Evolutionary conservation across 2,113 vertebrate species (phyloP).

Genomic region (Perca fluviatilis): DNA sequence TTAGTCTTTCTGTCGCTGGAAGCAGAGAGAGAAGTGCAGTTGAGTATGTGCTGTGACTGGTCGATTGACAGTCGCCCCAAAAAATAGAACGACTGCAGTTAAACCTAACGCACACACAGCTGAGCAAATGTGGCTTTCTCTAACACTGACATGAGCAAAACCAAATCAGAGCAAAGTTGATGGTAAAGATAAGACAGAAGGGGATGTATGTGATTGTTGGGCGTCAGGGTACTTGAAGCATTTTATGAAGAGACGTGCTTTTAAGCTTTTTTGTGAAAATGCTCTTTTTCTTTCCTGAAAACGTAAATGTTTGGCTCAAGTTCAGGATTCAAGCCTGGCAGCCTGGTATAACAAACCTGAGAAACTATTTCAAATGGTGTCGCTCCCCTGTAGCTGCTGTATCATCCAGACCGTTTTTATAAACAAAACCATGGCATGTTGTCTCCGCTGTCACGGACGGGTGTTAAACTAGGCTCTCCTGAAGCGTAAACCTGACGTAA

Average conservation of each 20-base stretch:
- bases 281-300: constrained; percentile 5
- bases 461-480: constrained; percentile 52
- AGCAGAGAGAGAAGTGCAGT: not conserved
- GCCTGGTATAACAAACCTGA: constrained; percentile 18
- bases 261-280: constrained; percentile 5
- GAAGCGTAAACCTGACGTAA: constrained; percentile 55
- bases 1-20: not conserved
- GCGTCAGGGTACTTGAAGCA: not conserved
- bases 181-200: too few relatives aligned
- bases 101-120: not conserved
- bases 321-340: not conserved
- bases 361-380: not conserved
- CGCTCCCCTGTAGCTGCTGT: not conserved
- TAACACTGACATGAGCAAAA: not conserved
- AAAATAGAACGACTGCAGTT: constrained; percentile 27
- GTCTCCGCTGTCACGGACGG: constrained; percentile 43
- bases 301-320: constrained; percentile 33
- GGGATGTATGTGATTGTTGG: not conserved
- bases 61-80: constrained; percentile 19
- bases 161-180: not conserved
- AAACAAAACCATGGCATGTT: constrained; percentile 44
- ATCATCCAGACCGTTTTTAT: constrained; percentile 46
- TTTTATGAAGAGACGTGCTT: not conserved
- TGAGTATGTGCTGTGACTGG: constrained; percentile 15
- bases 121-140: not conserved